These are phyloP conservation scores for Oncorhynchus clarkii DNA, from an alignment of 2,113 vertebrate species.

Conservation along the genomic window DNA sequence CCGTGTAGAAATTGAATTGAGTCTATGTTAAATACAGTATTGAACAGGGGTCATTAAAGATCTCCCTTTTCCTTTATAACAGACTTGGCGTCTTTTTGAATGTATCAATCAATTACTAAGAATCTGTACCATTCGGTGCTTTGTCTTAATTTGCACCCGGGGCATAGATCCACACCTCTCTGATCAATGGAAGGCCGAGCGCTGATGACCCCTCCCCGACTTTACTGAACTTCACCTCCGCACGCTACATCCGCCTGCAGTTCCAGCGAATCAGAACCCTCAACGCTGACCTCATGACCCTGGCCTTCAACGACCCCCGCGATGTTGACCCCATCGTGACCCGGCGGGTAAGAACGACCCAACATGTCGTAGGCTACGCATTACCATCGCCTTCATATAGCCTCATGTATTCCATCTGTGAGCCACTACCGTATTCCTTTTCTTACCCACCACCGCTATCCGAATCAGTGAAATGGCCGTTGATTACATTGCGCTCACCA, in stretches of 20 bases:
- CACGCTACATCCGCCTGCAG: conserved; percentile 90
- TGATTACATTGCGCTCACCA: not conserved
- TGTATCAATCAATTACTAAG: not conserved
- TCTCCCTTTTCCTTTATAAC: too few species aligned
- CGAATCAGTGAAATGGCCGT: too few species aligned
- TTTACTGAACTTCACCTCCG: conserved; percentile 91
- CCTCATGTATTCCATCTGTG: not conserved
- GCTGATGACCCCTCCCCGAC: conserved; percentile 88
- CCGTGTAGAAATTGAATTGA: too few species aligned
- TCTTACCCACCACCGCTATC: not conserved
- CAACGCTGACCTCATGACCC: conserved; percentile 97
- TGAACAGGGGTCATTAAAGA: too few species aligned
- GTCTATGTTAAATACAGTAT: too few species aligned
- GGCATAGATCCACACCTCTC: conserved; percentile 90
- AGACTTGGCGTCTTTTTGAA: conserved; percentile 16
- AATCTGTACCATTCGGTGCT: not conserved
- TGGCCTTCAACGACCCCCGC: conserved; percentile 79
- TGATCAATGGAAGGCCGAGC: conserved; percentile 94
- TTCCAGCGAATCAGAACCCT: conserved; percentile 91
- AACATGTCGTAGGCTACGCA: too few species aligned
- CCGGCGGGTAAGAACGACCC: conserved; percentile 78
- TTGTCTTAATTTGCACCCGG: not conserved
- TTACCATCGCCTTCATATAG: too few species aligned
- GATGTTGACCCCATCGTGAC: conserved; percentile 94
- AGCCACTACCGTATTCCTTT: not conserved